These are phyloP conservation scores for Sitodiplosis mosellana DNA, from an alignment of 1,140 invertebrate genomes.

Conservation along the genomic window DNA sequence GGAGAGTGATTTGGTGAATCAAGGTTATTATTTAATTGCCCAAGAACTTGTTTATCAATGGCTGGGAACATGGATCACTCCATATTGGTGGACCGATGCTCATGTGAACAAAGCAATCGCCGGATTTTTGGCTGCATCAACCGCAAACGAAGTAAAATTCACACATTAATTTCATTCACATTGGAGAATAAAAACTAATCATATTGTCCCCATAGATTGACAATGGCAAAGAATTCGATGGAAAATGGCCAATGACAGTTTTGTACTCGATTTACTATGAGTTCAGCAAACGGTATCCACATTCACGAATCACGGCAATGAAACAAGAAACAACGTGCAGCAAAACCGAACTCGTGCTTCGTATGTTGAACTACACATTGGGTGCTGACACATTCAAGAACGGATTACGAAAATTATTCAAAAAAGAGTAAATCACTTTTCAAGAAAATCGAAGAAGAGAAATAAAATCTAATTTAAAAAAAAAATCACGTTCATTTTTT, in stretches of 20 bases:
- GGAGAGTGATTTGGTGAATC: conserved; percentile 43
- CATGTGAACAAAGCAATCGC: conserved; percentile 52
- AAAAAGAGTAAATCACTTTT: conserved; percentile 27
- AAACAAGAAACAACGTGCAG: conserved; percentile 47
- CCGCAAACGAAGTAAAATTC: conserved; percentile 21
- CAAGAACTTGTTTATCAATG: conserved; percentile 55
- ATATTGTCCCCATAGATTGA: conserved; percentile 29
- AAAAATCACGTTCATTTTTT: background rate
- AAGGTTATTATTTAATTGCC: conserved; percentile 36
- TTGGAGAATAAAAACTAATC: background rate
- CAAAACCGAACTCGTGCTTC: conserved; percentile 71
- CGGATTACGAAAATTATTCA: conserved; percentile 51
- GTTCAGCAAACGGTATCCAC: conserved; percentile 49
- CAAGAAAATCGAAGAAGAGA: background rate
- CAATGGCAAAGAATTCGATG: conserved; percentile 44
- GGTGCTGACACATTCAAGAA: conserved; percentile 57
- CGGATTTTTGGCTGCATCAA: conserved; percentile 47
- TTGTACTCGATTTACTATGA: conserved; percentile 57
- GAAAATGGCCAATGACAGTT: conserved; percentile 55
- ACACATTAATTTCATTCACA: background rate
- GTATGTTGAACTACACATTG: conserved; percentile 82
- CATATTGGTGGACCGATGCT: conserved; percentile 48
- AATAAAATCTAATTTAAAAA: background rate
- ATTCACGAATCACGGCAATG: conserved; percentile 49
- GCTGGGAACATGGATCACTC: conserved; percentile 51